Percentiles rank a stretch among this genome's conserved stretches.
Evolutionary conservation across 1,140 invertebrate species (phyloP).

Genomic region (Colletes gigas): DNA sequence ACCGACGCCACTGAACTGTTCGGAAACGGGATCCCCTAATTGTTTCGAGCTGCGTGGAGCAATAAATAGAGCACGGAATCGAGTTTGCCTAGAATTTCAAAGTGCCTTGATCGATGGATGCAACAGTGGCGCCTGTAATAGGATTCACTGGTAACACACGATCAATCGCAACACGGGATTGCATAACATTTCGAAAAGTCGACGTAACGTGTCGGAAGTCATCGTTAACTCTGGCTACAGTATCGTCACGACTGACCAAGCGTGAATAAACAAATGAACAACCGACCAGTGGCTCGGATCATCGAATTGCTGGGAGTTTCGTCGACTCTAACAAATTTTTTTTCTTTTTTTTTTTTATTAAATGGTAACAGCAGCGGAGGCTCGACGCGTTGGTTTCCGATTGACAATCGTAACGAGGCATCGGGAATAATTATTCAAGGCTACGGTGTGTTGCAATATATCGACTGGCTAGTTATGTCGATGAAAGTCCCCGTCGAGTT

Average conservation of each 20-base stretch:
- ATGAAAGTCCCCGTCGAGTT: constrained; percentile 59
- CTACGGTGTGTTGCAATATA: constrained; percentile 43
- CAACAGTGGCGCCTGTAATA: constrained; percentile 37
- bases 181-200: constrained; percentile 53
- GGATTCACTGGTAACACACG: constrained; percentile 36
- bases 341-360: not conserved
- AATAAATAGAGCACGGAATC: too few species aligned
- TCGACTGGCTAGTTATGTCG: constrained; percentile 36
- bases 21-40: too few species aligned
- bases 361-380: not conserved
- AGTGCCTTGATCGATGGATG: not conserved
- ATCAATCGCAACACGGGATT: constrained; percentile 34
- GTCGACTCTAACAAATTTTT: not conserved
- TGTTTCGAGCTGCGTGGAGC: too few species aligned
- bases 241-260: constrained; percentile 52
- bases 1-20: too few species aligned
- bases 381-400: constrained; percentile 28
- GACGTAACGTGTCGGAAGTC: constrained; percentile 52
- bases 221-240: constrained; percentile 41
- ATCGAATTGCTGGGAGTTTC: constrained; percentile 11
- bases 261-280: constrained; percentile 56
- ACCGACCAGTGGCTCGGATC: constrained; percentile 26
- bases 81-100: constrained; percentile 2
- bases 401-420: constrained; percentile 32
- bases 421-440: constrained; percentile 62